phyloP scores from a whole-genome alignment of 2,888 invertebrate genomes.

The Sarcophaga subvicina region DNA sequence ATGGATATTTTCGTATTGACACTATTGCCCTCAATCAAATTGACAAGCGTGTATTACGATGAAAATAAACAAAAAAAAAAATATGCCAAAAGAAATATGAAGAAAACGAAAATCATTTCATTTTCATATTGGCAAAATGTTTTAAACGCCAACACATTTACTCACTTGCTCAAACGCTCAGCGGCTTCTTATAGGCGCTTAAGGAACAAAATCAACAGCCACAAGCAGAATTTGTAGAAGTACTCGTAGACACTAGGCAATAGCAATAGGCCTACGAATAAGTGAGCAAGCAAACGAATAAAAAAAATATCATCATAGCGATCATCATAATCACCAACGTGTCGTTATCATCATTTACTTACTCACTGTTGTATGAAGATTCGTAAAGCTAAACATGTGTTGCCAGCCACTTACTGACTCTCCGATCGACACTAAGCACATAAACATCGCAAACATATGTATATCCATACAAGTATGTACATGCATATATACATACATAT shows the following conservation, averaged over 20 bases:
- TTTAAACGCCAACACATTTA: constrained; percentile 7
- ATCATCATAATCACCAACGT: background rate
- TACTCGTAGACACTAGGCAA: background rate
- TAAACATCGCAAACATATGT: constrained; percentile 40
- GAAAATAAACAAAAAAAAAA: constrained; percentile 36
- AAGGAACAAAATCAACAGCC: background rate
- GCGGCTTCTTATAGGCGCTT: background rate
- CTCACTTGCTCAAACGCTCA: background rate
- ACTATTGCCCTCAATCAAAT: constrained; percentile 67
- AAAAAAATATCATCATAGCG: background rate
- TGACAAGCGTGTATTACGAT: constrained; percentile 58
- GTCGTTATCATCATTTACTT: background rate
- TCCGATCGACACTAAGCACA: constrained; percentile 27
- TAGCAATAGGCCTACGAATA: background rate
- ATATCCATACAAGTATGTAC: background rate
- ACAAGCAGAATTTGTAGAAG: background rate
- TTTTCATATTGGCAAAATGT: constrained; percentile 41
- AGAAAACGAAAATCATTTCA: background rate
- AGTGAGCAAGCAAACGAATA: background rate
- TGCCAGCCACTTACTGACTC: constrained; percentile 65
- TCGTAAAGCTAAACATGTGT: constrained; percentile 57
- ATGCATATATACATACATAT: background rate
- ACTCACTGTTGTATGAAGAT: background rate
- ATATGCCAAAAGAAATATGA: background rate
- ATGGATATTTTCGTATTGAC: constrained; percentile 51